phyloP scores from a whole-genome alignment of 2,113 vertebrate genomes.

The Halcyon senegalensis region DNA sequence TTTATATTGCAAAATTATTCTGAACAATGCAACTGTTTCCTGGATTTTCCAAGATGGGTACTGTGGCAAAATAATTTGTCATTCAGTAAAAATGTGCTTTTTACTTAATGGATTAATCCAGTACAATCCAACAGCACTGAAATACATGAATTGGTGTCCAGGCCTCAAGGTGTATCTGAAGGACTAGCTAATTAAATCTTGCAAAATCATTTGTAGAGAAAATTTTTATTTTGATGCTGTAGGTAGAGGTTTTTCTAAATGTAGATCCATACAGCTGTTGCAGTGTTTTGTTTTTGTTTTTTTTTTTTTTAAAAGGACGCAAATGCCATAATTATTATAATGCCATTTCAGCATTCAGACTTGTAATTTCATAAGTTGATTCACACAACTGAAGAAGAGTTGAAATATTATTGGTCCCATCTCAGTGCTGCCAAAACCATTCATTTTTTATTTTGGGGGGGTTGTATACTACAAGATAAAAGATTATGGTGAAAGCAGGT shows the following conservation, averaged over 20 bases:
- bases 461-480: neutral
- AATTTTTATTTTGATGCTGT: neutral
- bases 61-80: neutral
- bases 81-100: neutral
- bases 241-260: neutral
- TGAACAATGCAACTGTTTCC: neutral
- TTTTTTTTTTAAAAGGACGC: too few species aligned
- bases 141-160: neutral
- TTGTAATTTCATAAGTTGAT: neutral
- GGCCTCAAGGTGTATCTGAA: neutral
- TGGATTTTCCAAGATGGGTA: neutral
- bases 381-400: neutral
- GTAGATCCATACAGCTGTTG: neutral
- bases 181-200: neutral
- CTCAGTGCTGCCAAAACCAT: neutral
- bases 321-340: neutral
- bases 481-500: neutral
- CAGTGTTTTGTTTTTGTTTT: neutral
- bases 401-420: neutral
- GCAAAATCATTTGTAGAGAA: neutral
- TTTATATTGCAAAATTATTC: neutral
- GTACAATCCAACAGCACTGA: neutral
- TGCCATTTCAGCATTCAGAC: neutral
- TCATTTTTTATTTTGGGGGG: neutral
- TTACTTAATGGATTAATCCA: neutral